These are phyloP conservation scores for western clawed frog (Xenopus tropicalis) DNA, from an alignment of 2,113 vertebrate genomes.

Conservation along the genomic window DNA sequence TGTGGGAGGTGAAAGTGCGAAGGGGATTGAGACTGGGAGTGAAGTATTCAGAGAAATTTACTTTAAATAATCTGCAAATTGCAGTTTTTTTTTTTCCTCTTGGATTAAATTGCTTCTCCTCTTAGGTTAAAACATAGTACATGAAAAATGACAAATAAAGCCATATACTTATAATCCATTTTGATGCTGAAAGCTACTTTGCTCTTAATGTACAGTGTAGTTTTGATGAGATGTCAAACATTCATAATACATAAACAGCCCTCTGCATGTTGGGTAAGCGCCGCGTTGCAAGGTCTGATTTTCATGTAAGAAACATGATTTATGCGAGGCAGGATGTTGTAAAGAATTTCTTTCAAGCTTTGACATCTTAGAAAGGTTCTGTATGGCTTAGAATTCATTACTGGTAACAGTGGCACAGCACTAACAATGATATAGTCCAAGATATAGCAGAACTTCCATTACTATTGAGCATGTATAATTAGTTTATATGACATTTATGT, in stretches of 20 bases:
- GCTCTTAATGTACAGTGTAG: neutral
- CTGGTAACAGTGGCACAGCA: neutral
- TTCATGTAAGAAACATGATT: neutral
- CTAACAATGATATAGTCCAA: neutral
- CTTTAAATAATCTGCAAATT: constrained; percentile 21
- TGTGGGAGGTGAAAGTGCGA: constrained; percentile 18
- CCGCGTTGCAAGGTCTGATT: neutral
- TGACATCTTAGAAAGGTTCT: neutral
- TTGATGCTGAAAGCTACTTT: constrained; percentile 8
- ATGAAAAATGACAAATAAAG: constrained; percentile 9
- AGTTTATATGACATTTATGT: no score
- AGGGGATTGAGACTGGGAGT: neutral
- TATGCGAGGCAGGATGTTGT: neutral
- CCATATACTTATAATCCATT: neutral
- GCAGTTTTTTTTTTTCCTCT: neutral
- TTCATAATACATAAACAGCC: neutral
- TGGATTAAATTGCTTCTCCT: constrained; percentile 5
- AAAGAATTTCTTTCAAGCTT: neutral
- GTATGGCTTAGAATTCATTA: neutral
- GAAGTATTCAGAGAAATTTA: constrained; percentile 8
- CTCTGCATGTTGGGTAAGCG: neutral
- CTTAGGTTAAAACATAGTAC: neutral
- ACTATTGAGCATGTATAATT: no score
- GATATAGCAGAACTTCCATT: no score
- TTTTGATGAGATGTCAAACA: constrained; percentile 5